These are phyloP conservation scores for Nothura maculosa DNA, from an alignment of 2,797 vertebrate species.

Conservation along the genomic window DNA sequence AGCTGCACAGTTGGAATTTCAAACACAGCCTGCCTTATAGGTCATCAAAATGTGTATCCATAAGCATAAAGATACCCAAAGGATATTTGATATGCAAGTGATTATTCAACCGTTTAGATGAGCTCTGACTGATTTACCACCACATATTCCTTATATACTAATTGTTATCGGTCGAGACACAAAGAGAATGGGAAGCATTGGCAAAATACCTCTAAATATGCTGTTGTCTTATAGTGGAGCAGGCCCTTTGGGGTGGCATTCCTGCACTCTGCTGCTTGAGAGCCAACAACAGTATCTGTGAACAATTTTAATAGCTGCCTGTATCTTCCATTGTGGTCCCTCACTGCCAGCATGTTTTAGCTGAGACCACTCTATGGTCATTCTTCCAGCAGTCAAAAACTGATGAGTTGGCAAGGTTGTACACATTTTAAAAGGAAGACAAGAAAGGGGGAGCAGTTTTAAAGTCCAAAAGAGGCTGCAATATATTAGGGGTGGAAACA, in stretches of 20 bases:
- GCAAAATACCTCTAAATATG: not conserved
- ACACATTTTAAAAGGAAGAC: not conserved
- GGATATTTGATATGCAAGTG: not conserved
- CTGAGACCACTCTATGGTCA: not conserved
- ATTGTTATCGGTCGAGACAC: not conserved
- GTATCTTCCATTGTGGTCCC: not conserved
- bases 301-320: not conserved
- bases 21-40: not conserved
- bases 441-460: slow-evolving; percentile 3
- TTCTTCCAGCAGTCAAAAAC: slow-evolving; percentile 1
- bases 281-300: not conserved
- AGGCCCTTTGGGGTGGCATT: not conserved
- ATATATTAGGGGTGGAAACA: not conserved
- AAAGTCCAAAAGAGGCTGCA: not conserved
- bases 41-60: not conserved
- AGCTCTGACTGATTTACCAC: not conserved
- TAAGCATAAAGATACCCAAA: not conserved
- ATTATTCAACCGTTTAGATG: not conserved
- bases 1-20: not conserved
- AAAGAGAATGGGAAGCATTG: not conserved
- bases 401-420: not conserved
- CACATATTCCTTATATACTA: not conserved
- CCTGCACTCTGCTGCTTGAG: not conserved
- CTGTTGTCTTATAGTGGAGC: not conserved
- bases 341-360: not conserved